Base-by-base conservation (phyloP, 2,888 invertebrate genomes). In the Amphipyra berbera region DNA sequence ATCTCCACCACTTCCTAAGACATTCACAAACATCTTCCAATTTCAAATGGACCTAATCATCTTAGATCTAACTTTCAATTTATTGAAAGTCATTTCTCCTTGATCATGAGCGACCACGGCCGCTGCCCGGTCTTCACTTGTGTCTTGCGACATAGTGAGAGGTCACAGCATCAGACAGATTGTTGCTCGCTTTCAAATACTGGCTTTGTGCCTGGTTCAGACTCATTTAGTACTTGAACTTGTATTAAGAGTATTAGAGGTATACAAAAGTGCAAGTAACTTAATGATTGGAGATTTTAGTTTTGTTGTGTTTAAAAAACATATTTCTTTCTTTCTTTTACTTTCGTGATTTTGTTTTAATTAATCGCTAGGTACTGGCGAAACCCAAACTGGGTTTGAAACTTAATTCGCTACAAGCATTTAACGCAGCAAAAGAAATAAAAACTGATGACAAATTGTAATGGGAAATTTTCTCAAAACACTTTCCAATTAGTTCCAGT, bases 1-100 rank as follows among this genome's bases (percentile, higher is more conserved):
- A 38, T 69, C 50, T 27, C 13, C n/a, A 4, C 5, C 37, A 38
- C 4, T 1, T 7, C 0, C n/a, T 8, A 37, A 10, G 2, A 49
- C 9, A 21, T 15, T 30, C 12, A 53, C 48, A 42, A 42, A 21
- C 21, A n/a, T 56, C 41, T 42, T 12, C 21, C 1, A 40, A 27
- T 59, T 60, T 66, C 35, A 54, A 57, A 47, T 38, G 13, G 0
- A 42, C 8, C 40, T 40, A n/a, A 52, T 52, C 37, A 53, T 37
- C 35, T 35, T 8, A 50, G 8, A 66, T 44, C 45, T 38, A 66
- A 66, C 62, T 69, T 78, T 67, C 61, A 76, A 76, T 67, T 55
- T 62, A 76, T 78, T 59, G 76, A 78, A 77, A 77, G 79, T 73
- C 40, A 45, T 73, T 41, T 64, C 73, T 77, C 73, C 76, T 73